Evolutionary conservation across 1,140 invertebrate species (phyloP).

Genomic region (Drosophila parabipectinata): DNA sequence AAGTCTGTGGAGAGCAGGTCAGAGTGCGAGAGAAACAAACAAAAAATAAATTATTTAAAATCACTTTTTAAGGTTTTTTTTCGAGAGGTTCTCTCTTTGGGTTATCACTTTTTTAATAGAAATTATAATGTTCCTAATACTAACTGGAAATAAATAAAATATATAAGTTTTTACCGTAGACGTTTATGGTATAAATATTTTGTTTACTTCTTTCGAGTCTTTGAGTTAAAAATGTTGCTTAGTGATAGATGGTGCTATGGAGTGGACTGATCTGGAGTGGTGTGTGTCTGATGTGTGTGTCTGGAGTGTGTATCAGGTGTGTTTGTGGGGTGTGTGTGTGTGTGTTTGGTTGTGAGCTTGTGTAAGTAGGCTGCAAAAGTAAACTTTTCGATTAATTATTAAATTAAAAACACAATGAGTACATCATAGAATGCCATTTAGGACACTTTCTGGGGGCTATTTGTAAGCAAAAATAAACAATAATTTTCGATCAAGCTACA

Average conservation of each 20-base stretch:
- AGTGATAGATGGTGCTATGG: constrained; percentile 45
- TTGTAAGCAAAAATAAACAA: constrained; percentile 37
- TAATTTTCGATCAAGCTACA: constrained; percentile 40
- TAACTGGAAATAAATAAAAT: constrained; percentile 59
- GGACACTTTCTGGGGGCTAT: constrained; percentile 34
- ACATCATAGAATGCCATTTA: constrained; percentile 35
- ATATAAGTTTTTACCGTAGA: constrained; percentile 64
- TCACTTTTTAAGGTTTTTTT: neutral
- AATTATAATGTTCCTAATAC: constrained; percentile 62
- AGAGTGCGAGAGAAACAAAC: constrained; percentile 37
- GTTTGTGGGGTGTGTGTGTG: neutral
- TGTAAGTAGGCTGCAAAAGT: constrained; percentile 63
- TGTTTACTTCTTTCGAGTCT: constrained; percentile 43
- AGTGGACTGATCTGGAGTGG: constrained; percentile 14
- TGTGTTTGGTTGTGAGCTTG: constrained; percentile 32
- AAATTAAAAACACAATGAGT: constrained; percentile 57
- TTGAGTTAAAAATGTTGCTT: constrained; percentile 58
- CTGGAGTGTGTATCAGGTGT: constrained; percentile 14
- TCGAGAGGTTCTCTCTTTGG: constrained; percentile 6
- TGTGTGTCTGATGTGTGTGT: constrained; percentile 28
- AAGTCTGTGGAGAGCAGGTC: constrained; percentile 44
- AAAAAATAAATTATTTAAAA: constrained; percentile 39
- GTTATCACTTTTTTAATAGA: constrained; percentile 19
- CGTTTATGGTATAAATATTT: constrained; percentile 25
- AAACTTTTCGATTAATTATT: constrained; percentile 56